Evolutionary conservation across 1,140 invertebrate genomes (phyloP), one percentile per base, ranked within the genome.

Genomic region (Bombus pascuorum): DNA sequence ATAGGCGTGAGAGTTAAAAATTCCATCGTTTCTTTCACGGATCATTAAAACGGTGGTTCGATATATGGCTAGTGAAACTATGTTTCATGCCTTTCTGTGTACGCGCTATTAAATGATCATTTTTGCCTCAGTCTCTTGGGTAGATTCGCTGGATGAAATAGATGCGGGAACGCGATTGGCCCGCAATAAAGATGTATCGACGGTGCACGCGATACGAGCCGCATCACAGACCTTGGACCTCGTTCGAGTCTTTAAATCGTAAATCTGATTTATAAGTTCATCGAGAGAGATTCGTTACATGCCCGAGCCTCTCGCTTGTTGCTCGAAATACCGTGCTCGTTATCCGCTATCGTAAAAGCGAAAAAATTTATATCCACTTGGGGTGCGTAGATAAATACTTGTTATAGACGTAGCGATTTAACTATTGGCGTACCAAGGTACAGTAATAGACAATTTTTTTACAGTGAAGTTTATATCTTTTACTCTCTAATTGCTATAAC

Each of bases 131-230:
- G 65, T 53, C 53, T 37, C 53, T 62, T 62, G 71, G 47, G 39
- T 28, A 59, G 79, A 73, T 81, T 81, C 74, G 53, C 47, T 3
- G 34, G 44, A 18, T 9, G 53, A 44, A 59, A 47, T 62, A n/a
- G 77, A 68, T 34, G 59, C 77, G 32, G 39, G 42, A 39, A 39
- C 66, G 44, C 39, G 62, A 80, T 80, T 80, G 74, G 34, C 37
- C 34, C 57, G 47, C 57, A 72, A 82, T 72, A 82, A 82, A 82
- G 47, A 82, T 44, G 78, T 70, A 80, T 71, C 66, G 78, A 53
- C 66, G 44, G 34, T 65, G 44, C 59, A 59, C 74, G 66, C 68
- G 32, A 42, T 76, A 39, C 47, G 53, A 47, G n/a, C 37, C 28
- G 37, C n/a, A n/a, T 78, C 80, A 37, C 28, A 72, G 22, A 15